Percentiles rank a stretch among this genome's conserved stretches.
Evolutionary conservation across 2,888 invertebrate species (phyloP).

Genomic region (Parascotia fuliginaria): DNA sequence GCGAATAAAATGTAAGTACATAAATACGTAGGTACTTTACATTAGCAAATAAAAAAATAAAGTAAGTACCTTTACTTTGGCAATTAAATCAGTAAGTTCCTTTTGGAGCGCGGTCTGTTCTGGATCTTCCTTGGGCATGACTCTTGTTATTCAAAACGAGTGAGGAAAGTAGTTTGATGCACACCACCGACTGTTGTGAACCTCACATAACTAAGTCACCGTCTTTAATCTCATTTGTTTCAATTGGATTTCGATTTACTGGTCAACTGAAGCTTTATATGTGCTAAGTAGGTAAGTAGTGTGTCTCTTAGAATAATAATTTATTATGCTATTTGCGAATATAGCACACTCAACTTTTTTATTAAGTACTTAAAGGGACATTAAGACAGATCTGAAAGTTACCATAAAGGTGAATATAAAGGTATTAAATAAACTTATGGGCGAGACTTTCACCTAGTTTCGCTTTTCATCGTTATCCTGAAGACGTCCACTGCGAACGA

Average conservation of each 20-base stretch:
- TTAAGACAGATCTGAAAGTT: no score
- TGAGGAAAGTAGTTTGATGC: slow-evolving; percentile 21
- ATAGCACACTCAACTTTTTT: neutral
- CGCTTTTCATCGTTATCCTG: no score
- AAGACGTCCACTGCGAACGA: no score
- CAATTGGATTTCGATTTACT: slow-evolving; percentile 73
- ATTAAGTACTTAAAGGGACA: neutral
- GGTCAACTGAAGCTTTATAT: slow-evolving; percentile 67
- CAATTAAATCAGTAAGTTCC: slow-evolving; percentile 92
- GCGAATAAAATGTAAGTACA: no score
- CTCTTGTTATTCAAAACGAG: no score
- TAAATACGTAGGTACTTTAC: neutral
- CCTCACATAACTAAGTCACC: slow-evolving; percentile 38
- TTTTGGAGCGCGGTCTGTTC: slow-evolving; percentile 92
- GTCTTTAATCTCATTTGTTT: slow-evolving; percentile 65
- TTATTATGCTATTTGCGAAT: slow-evolving; percentile 28
- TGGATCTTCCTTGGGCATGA: slow-evolving; percentile 93
- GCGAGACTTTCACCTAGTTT: no score
- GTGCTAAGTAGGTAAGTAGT: slow-evolving; percentile 59
- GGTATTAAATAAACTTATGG: no score
- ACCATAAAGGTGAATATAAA: no score
- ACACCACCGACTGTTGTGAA: slow-evolving; percentile 42
- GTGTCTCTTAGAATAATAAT: slow-evolving; percentile 37
- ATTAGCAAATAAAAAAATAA: neutral
- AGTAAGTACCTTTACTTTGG: slow-evolving; percentile 89